Base-by-base conservation (phyloP, 2,888 invertebrate genomes). In the Volucella inanis region DNA sequence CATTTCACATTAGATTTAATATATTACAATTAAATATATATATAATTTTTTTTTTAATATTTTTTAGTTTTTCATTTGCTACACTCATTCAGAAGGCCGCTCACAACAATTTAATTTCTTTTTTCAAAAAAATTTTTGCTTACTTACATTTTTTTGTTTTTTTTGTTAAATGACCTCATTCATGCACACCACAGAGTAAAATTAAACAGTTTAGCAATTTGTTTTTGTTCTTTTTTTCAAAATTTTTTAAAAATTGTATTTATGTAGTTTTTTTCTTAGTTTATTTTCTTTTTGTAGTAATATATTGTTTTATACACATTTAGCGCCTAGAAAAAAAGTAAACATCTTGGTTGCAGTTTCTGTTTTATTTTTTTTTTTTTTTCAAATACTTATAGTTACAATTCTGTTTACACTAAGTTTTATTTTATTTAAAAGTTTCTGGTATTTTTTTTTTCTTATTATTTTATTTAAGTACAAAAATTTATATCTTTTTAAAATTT, bases 1-100 rank as follows among this genome's bases (percentile, higher is more conserved):
- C 92, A 92, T 92, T 91, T 92, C 92, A 92, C 92, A 92, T 87
- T 91, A 91, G 90, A 90, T 90, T 89, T 89, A 90, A 89, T 89
- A 90, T 90, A 90, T 89, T 91, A 91, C 91, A 91, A 87, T 88
- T 89, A 88, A 87, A 82, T 82, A 78, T 67, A 71, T 87, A 76
- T 75, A 71, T 71, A 85, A 59, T 65, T 22, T 67, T 74, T 50
- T 67, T 50, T 80, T 67, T 76, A 70, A 68, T 67, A 67, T 55
- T 38, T 18, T 75, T 54, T 59, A 47, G 38, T 65, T 68, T 84
- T 84, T 85, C 74, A 81, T 81, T 81, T 81, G 55, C 76, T 85
- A 85, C 76, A 76, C 67, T 76, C 85, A 85, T 81, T 85, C 80
- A 85, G 57, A 82, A 84, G 79, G 79, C 84, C 85, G 85, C 68